Evolutionary conservation across 2,113 vertebrate species (phyloP).

Genomic region (Actenoides lindsayi): DNA sequence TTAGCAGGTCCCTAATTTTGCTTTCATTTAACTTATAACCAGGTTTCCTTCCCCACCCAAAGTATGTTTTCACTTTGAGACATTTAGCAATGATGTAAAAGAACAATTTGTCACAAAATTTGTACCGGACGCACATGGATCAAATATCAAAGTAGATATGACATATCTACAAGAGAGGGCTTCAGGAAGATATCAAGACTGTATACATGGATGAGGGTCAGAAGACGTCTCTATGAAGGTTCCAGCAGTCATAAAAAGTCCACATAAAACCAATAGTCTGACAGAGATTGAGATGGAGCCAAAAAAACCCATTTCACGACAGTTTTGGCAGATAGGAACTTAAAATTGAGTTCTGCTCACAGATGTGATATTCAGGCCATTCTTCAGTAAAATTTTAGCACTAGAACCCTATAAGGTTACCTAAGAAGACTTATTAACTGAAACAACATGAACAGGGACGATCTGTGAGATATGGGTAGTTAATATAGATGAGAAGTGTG

Average conservation of each 20-base stretch:
- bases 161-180: neutral
- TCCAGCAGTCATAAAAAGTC: slow-evolving; percentile 6
- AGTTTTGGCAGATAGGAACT: neutral
- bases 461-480: neutral
- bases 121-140: slow-evolving; percentile 45
- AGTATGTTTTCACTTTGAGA: slow-evolving; percentile 67
- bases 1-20: slow-evolving; percentile 75
- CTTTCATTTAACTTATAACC: slow-evolving; percentile 70
- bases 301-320: neutral
- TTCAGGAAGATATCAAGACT: neutral
- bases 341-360: neutral
- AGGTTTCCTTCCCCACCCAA: neutral
- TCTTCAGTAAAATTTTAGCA: neutral
- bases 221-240: neutral
- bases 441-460: neutral
- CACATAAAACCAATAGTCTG: neutral
- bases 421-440: neutral
- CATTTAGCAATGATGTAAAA: slow-evolving; percentile 63
- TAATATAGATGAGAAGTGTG: neutral
- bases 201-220: neutral
- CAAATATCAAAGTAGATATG: slow-evolving; percentile 67
- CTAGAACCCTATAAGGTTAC: neutral
- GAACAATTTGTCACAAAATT: slow-evolving; percentile 68
- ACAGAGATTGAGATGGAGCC: neutral
- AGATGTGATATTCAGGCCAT: neutral